These are phyloP conservation scores for Amazona ochrocephala DNA, from an alignment of 2,797 vertebrate species.

Conservation along the genomic window DNA sequence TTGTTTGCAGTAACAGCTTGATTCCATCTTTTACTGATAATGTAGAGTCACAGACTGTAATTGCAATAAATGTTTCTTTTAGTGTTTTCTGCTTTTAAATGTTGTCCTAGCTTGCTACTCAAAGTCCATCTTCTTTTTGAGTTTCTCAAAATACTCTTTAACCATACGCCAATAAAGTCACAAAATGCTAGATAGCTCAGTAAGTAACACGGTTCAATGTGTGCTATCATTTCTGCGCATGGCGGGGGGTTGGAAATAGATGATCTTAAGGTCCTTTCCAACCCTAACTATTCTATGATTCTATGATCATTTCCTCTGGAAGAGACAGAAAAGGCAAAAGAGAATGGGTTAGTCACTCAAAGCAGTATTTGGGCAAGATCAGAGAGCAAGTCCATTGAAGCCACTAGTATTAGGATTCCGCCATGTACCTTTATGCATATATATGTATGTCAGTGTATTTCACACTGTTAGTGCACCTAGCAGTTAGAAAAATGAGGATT, in stretches of 20 bases:
- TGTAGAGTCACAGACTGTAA: not conserved
- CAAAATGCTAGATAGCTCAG: not conserved
- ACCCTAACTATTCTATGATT: too few relatives aligned
- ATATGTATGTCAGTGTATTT: not conserved
- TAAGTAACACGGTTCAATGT: not conserved
- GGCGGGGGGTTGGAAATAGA: too few relatives aligned
- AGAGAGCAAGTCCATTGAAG: not conserved
- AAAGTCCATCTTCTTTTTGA: not conserved
- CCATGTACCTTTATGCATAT: not conserved
- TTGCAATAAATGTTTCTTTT: not conserved
- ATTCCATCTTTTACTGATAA: not conserved
- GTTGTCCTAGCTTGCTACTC: not conserved
- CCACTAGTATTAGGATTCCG: not conserved
- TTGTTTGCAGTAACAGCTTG: not conserved
- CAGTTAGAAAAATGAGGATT: not conserved
- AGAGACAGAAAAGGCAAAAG: not conserved
- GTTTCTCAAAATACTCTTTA: not conserved
- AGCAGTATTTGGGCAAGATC: not conserved
- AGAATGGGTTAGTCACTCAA: not conserved
- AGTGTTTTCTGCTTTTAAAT: not conserved
- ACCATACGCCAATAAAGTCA: not conserved
- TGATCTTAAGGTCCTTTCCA: too few relatives aligned
- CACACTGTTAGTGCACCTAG: not conserved
- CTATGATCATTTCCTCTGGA: not conserved
- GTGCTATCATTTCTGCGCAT: not conserved